Evolutionary conservation across 2,888 invertebrate genomes (phyloP).

Genomic region (Aphodius granarius): DNA sequence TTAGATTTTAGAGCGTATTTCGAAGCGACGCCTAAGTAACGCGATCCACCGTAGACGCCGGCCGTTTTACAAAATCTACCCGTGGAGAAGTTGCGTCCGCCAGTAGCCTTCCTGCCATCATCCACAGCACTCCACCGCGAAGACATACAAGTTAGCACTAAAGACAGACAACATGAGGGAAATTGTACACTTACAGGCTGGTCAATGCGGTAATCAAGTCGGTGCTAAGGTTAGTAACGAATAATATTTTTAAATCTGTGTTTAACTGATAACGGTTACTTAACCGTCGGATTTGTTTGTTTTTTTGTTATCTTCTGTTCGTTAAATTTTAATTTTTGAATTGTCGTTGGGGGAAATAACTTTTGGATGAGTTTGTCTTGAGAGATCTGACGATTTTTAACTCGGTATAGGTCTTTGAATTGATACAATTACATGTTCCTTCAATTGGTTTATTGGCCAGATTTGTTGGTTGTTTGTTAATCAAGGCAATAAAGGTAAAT

Average conservation of each 20-base stretch:
- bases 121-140: constrained; percentile 6
- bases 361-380: neutral
- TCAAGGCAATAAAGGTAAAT: neutral
- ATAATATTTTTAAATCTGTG: too few relatives aligned
- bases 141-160: neutral
- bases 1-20: neutral
- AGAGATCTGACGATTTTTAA: neutral
- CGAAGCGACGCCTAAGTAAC: neutral
- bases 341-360: neutral
- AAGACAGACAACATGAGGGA: constrained; percentile 71
- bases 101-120: constrained; percentile 26
- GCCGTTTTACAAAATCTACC: constrained; percentile 1
- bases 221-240: constrained; percentile 78
- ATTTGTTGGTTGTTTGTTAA: neutral
- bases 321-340: neutral
- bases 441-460: neutral
- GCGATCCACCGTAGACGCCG: constrained; percentile 6
- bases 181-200: constrained; percentile 88
- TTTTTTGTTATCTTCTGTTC: neutral
- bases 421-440: neutral
- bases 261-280: neutral
- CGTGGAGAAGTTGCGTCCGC: constrained; percentile 5
- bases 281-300: neutral
- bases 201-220: constrained; percentile 79
- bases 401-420: neutral